These are phyloP conservation scores for Otolemur crassicaudatus DNA, from an alignment of 2,797 vertebrate species.

Conservation along the genomic window DNA sequence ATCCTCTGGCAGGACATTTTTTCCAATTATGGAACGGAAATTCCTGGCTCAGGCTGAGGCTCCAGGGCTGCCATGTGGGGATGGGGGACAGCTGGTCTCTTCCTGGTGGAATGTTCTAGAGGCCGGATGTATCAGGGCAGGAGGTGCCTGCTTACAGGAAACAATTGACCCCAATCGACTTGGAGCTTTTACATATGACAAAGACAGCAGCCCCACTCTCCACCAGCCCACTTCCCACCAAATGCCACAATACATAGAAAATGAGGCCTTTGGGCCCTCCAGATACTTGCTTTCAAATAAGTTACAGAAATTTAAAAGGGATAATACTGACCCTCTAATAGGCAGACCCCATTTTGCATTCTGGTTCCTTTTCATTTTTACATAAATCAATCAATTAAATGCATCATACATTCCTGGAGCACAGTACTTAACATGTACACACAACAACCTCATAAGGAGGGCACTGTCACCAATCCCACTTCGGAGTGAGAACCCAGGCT, in stretches of 20 bases:
- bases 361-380: background rate
- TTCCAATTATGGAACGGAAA: constrained; percentile 13
- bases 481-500: background rate
- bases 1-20: background rate
- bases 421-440: accelerated
- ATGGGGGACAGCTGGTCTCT: constrained; percentile 62
- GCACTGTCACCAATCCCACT: background rate
- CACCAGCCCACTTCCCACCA: background rate
- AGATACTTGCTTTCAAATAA: background rate
- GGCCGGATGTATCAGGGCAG: constrained; percentile 5
- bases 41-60: constrained; percentile 43
- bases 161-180: background rate
- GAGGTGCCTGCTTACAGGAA: constrained; percentile 40
- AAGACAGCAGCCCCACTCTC: accelerated
- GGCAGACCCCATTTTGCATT: background rate
- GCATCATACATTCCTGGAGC: background rate
- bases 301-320: background rate
- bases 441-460: accelerated
- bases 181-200: background rate
- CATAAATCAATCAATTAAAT: background rate
- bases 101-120: background rate
- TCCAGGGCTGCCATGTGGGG: background rate
- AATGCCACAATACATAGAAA: background rate
- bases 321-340: accelerated
- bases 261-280: background rate